Base-by-base conservation (phyloP, 2,888 invertebrate species). In the Cerastis rubricosa region DNA sequence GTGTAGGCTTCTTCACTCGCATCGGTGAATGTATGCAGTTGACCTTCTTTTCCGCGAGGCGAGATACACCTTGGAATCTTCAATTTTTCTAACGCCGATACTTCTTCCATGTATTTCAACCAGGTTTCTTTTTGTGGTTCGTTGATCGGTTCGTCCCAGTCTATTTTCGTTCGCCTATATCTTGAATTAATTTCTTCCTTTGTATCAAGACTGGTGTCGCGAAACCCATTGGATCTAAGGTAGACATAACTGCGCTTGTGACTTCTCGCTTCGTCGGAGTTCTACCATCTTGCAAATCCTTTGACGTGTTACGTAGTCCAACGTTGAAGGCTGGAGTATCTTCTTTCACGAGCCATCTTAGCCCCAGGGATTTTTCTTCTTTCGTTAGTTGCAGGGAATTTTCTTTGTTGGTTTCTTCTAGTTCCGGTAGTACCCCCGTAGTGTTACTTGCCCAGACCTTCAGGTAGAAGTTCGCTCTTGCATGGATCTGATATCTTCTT, bases 1-100 rank as follows among this genome's bases (percentile, higher is more conserved):
- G n/a, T n/a, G n/a, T n/a, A n/a, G n/a, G 63, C 63, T 22, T 63
- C 63, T 63, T 63, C 63, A 7, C 40, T 63, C 40, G 19, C 61
- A 4, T 40, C 47, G 47, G 47, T 47, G 14, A 47, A 47, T 47
- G 47, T 19, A 7, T 35, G 35, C 11, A 5, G 9, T 14, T 47
- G 47, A n/a, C n/a, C n/a, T n/a, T n/a, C n/a, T n/a, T n/a, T n/a
- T n/a, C n/a, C n/a, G n/a, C n/a, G n/a, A n/a, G 22, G 61, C 2
- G 35, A 40, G 22, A 63, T 11, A 22, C 61, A 63, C 22, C n/a
- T n/a, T n/a, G n/a, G n/a, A n/a, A n/a, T n/a, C 61, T 63, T 40
- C 4, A 63, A 2, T 11, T 1, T 61, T 22, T 3, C 3, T 22
- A 35, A 11, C 0, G 61, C 11, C 9, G 61, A 35, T 9, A 61